Conservation (phyloP, 2,113 vertebrate genomes). For the Xerus inauris region DNA sequence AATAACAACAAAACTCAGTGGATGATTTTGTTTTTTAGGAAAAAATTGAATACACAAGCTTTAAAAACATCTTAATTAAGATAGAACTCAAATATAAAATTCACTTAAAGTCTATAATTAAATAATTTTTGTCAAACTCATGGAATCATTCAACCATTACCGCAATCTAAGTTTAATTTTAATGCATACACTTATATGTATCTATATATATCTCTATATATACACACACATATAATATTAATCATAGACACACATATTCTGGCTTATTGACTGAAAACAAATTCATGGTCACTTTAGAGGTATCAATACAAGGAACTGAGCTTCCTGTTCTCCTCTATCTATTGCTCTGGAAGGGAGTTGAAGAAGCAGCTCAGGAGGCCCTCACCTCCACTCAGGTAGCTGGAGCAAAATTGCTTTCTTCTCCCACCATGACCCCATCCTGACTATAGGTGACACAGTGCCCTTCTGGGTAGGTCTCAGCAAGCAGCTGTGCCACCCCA, state of each 20-base stretch:
- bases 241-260: neutral
- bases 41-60: neutral
- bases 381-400: no score
- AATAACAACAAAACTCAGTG: neutral
- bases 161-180: constrained; percentile 24
- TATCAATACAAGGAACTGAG: neutral
- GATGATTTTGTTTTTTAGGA: neutral
- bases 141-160: neutral
- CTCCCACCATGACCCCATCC: no score
- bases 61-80: neutral
- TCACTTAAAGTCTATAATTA: neutral
- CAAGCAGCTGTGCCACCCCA: neutral
- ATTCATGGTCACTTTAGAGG: neutral
- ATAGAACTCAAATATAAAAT: neutral
- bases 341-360: neutral
- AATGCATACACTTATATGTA: neutral
- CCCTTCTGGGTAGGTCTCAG: neutral
- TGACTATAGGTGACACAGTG: neutral
- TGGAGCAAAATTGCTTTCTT: neutral
- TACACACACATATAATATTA: no score
- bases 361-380: neutral
- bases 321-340: neutral
- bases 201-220: no score
- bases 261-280: constrained; percentile 8
- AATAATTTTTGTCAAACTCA: neutral